Conservation (phyloP, 2,113 vertebrate genomes). For the Ranitomeya imitator region DNA sequence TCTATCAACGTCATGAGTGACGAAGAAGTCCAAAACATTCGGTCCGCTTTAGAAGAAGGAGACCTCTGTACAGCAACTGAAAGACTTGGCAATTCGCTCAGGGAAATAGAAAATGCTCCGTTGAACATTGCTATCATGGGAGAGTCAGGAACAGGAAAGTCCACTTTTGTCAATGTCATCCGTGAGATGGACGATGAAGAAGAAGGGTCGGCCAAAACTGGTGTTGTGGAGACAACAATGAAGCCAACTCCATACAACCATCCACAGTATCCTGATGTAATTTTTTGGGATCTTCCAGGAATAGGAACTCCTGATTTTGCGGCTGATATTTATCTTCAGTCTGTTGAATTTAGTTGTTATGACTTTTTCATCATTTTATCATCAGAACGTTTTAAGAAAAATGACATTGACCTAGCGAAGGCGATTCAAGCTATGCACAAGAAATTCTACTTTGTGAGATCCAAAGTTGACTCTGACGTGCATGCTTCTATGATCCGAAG, state of each 20-base stretch:
- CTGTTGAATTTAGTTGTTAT: conserved; percentile 57
- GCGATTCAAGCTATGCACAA: conserved; percentile 57
- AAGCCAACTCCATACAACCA: conserved; percentile 64
- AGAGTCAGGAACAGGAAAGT: conserved; percentile 74
- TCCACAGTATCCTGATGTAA: conserved; percentile 65
- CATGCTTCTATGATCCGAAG: background rate
- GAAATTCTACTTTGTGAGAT: conserved; percentile 64
- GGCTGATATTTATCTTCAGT: conserved; percentile 55
- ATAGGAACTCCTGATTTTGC: conserved; percentile 58
- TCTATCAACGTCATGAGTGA: background rate
- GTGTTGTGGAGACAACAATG: conserved; percentile 71
- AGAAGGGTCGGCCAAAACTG: conserved; percentile 66
- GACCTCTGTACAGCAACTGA: conserved; percentile 22
- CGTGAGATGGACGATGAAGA: conserved; percentile 69
- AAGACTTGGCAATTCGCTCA: background rate
- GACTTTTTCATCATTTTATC: conserved; percentile 66
- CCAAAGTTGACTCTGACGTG: conserved; percentile 64
- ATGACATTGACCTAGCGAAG: conserved; percentile 55
- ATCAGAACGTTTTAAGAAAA: conserved; percentile 58
- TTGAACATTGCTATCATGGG: conserved; percentile 74
- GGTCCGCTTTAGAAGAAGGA: background rate
- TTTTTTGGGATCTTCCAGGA: conserved; percentile 64
- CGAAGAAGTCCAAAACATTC: background rate
- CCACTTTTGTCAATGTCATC: conserved; percentile 74
- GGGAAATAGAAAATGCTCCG: background rate